These are phyloP conservation scores for Hylaeus anthracinus DNA, from an alignment of 1,140 invertebrate species.

Conservation along the genomic window DNA sequence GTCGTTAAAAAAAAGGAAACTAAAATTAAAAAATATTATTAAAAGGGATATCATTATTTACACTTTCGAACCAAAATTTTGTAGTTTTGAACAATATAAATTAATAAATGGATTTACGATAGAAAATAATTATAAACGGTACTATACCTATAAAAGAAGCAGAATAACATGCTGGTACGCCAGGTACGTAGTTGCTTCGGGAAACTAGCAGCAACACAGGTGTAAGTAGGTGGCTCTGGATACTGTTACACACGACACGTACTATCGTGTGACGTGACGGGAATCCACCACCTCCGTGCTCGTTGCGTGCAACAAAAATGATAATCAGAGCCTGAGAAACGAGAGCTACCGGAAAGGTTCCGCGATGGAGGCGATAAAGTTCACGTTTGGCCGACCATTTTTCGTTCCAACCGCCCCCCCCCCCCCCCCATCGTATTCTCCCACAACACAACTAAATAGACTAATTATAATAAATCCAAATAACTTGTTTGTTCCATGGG, in stretches of 20 bases:
- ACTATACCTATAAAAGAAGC: conserved; percentile 27
- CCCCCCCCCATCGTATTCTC: no score
- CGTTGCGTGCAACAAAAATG: conserved; percentile 48
- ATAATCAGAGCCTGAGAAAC: conserved; percentile 56
- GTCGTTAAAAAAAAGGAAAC: no score
- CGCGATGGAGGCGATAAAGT: conserved; percentile 49
- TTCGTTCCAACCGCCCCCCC: not conserved
- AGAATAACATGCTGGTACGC: conserved; percentile 8
- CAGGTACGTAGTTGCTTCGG: conserved; percentile 14
- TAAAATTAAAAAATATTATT: no score
- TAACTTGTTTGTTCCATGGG: no score
- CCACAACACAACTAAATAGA: no score
- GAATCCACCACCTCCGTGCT: not conserved
- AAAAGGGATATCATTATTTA: no score
- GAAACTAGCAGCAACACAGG: conserved; percentile 13
- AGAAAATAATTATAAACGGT: not conserved
- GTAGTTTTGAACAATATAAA: no score
- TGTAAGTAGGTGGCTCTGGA: conserved; percentile 46
- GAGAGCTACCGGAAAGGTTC: conserved; percentile 47
- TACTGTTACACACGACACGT: conserved; percentile 47
- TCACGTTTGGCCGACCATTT: conserved; percentile 11
- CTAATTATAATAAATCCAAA: no score
- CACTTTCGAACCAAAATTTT: no score
- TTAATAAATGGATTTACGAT: not conserved
- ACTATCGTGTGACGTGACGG: not conserved